Conservation (phyloP, 2,797 vertebrate genomes). For the Centropyge bicolor region DNA sequence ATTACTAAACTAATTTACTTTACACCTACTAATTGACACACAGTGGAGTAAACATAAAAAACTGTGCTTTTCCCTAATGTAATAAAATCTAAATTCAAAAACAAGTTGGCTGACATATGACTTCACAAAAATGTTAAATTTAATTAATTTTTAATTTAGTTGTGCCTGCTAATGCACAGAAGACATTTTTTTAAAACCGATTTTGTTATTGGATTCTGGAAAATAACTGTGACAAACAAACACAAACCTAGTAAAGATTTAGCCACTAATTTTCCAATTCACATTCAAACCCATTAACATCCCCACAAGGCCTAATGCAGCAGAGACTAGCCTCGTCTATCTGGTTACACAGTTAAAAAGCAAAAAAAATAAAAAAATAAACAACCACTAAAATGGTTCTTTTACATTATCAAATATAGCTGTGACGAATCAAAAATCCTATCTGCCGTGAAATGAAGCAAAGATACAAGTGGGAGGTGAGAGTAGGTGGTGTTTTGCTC, state of each 20-base stretch:
- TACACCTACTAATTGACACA: not conserved
- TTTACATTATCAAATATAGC: conserved; percentile 65
- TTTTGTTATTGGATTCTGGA: not conserved
- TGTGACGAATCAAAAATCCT: conserved; percentile 65
- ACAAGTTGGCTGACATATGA: not conserved
- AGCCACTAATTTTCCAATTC: conserved; percentile 14
- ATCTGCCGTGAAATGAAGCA: conserved; percentile 67
- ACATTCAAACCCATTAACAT: conserved; percentile 40
- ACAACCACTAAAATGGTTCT: conserved; percentile 43
- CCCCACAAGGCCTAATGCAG: conserved; percentile 17
- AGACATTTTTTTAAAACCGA: not conserved
- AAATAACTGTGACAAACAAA: not conserved
- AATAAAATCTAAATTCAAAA: not conserved
- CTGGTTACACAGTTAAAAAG: not conserved
- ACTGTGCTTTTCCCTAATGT: not conserved
- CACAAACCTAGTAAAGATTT: not conserved
- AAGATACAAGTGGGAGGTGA: conserved; percentile 59
- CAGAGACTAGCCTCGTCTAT: conserved; percentile 4
- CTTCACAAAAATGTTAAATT: too few species aligned
- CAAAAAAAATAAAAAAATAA: conserved; percentile 25
- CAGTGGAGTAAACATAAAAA: not conserved
- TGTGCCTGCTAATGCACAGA: not conserved
- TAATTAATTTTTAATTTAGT: too few species aligned
- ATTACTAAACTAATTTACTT: not conserved
- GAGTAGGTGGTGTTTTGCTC: conserved; percentile 67